Base-by-base conservation (phyloP, 2,888 invertebrate genomes). In the Heliconius charithonia region DNA sequence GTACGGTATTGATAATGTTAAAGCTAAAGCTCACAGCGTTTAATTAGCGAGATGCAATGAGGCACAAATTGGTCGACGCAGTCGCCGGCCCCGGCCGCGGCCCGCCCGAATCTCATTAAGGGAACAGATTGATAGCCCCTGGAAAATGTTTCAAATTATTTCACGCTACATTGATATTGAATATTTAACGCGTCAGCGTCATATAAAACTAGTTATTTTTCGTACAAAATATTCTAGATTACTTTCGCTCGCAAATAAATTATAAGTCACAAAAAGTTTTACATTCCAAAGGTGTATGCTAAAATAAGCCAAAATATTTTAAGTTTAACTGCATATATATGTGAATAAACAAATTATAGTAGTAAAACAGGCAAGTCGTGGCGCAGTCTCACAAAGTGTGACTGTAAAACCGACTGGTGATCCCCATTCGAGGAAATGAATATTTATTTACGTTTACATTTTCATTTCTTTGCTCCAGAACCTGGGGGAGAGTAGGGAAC, bases 71-170 rank as follows among this genome's bases (percentile, higher is more conserved):
- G 91, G 89, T 89, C 87, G 88, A 88, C 87, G 91, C 90, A 89
- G 89, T 90, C 87, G 86, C 87, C 56, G 77, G 67, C 77, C 27
- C 63, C 67, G 65, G 77, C 71, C 77, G 67, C 87, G 86, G 87
- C 86, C 89, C 90, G 91, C 89, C 88, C 89, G 90, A 92, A 93
- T 92, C 92, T 94, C 94, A 93, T 94, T 94, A 94, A 90, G 90
- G 85, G 87, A 79, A 86, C 88, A 90, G 92, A 93, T 93, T 93
- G 92, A 93, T 93, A 90, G 91, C 88, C 90, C 82, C 89, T 91
- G 90, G 91, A 92, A 93, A 93, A 93, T 89, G 89, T 86, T 92
- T 89, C 85, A 90, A 91, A 93, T 91, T 92, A 93, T 93, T 93
- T 92, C 87, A 91, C 90, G 91, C 89, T 89, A 90, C 89, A 92